A percentile compares a stretch with the other conserved stretches of the same genome.
phyloP scores from a whole-genome alignment of 1,140 invertebrate genomes.

The Paralvinella palmiformis region DNA sequence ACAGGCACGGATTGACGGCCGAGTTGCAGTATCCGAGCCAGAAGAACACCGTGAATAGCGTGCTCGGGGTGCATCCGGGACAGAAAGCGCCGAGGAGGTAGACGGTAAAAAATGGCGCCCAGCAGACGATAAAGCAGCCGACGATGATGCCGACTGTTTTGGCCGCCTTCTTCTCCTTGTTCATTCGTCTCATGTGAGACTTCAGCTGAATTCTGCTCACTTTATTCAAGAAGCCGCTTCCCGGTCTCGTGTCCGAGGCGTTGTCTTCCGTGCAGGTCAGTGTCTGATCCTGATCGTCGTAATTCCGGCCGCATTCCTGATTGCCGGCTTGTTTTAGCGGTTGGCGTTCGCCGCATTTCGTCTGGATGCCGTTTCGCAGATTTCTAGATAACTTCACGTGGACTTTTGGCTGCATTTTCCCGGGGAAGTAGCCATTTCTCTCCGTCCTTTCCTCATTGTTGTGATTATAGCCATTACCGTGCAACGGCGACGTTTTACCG shows the following conservation, averaged over 20 bases:
- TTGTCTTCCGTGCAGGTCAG: neutral
- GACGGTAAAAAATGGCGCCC: conserved; percentile 57
- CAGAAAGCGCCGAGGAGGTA: conserved; percentile 20
- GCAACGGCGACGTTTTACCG: too few species aligned
- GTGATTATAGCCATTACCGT: too few species aligned
- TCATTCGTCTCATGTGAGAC: conserved; percentile 7
- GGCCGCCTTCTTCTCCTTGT: conserved; percentile 19
- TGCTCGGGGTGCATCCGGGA: conserved; percentile 26
- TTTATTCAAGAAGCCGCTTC: neutral
- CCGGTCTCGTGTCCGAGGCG: neutral
- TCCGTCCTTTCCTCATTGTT: too few species aligned
- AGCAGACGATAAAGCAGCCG: conserved; percentile 58
- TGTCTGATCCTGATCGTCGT: too few species aligned
- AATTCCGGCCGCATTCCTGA: neutral
- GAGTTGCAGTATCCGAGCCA: conserved; percentile 98
- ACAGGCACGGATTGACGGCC: conserved; percentile 62
- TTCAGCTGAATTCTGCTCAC: conserved; percentile 3
- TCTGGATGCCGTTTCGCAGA: neutral
- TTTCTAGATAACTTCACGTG: too few species aligned
- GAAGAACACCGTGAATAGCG: conserved; percentile 83
- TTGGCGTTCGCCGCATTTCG: neutral
- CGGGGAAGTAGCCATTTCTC: too few species aligned
- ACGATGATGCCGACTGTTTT: conserved; percentile 54
- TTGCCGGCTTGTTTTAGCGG: neutral
- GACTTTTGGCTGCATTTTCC: too few species aligned